Conservation (phyloP, 2,888 invertebrate genomes). For the Pseudolycoriella hygida region DNA sequence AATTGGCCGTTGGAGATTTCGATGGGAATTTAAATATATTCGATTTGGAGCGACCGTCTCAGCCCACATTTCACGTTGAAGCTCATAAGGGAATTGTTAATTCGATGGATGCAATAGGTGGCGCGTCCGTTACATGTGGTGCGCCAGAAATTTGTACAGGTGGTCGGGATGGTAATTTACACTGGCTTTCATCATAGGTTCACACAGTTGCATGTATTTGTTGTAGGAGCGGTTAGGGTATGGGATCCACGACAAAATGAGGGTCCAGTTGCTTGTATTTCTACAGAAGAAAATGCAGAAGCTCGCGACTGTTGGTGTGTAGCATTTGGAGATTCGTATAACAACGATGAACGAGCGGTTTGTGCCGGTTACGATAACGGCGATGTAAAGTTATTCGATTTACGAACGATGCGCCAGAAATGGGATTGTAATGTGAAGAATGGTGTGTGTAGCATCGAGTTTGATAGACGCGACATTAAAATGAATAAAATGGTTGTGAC, state of each 20-base stretch:
- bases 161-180: constrained; percentile 61
- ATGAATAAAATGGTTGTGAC: constrained; percentile 92
- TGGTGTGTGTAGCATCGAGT: constrained; percentile 66
- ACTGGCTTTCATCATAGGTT: no score
- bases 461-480: constrained; percentile 80
- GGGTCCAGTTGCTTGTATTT: constrained; percentile 78
- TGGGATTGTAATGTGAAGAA: constrained; percentile 90
- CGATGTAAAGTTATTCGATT: constrained; percentile 84
- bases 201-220: no score
- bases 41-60: constrained; percentile 56
- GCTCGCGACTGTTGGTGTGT: constrained; percentile 85
- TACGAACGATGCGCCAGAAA: constrained; percentile 59
- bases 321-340: constrained; percentile 80
- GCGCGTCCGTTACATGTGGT: constrained; percentile 70
- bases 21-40: constrained; percentile 68
- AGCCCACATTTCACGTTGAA: constrained; percentile 59
- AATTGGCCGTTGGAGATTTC: constrained; percentile 83
- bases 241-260: constrained; percentile 90
- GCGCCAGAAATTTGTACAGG: constrained; percentile 93
- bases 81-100: constrained; percentile 79
- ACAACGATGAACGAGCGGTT: constrained; percentile 66
- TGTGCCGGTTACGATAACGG: constrained; percentile 94
- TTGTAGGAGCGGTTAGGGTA: constrained; percentile 50
- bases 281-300: constrained; percentile 35
- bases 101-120: constrained; percentile 79